phyloP scores from a whole-genome alignment of 2,888 invertebrate species.

The Blastobasis adustella region DNA sequence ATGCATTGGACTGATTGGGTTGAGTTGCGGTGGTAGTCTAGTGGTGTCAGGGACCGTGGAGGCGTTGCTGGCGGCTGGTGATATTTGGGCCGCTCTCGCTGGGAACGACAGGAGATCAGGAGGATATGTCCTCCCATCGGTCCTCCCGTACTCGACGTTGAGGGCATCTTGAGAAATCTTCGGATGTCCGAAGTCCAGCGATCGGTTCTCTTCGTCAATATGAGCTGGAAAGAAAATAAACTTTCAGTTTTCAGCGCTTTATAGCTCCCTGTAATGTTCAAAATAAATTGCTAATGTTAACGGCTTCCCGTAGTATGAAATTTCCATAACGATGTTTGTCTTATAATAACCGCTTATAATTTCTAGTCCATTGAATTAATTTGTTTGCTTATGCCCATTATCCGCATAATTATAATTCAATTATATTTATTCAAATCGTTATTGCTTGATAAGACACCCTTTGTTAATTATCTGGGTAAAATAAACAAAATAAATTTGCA shows the following conservation, averaged over 20 bases:
- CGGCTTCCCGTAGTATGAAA: not conserved
- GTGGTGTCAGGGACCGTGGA: conserved; percentile 86
- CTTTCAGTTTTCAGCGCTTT: not conserved
- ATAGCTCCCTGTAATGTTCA: conserved; percentile 1
- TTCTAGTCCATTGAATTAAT: conserved; percentile 7
- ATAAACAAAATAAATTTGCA: not conserved
- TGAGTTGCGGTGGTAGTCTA: conserved; percentile 74
- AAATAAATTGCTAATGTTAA: conserved; percentile 6
- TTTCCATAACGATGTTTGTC: conserved; percentile 9
- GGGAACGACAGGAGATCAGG: conserved; percentile 89
- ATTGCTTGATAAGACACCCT: not conserved
- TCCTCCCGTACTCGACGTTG: conserved; percentile 71
- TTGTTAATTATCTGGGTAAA: not conserved
- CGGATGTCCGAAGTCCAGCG: conserved; percentile 78
- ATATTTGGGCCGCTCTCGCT: conserved; percentile 80
- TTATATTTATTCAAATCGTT: conserved; percentile 2
- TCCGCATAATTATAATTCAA: conserved; percentile 1
- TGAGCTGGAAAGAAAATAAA: conserved; percentile 58
- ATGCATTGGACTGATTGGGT: conserved; percentile 79
- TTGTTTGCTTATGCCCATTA: conserved; percentile 3
- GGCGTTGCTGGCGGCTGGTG: conserved; percentile 87
- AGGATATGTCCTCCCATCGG: conserved; percentile 78
- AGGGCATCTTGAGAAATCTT: conserved; percentile 72
- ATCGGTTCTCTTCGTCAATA: conserved; percentile 82
- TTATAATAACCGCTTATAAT: conserved; percentile 3